Evolutionary conservation across 1,140 invertebrate genomes (phyloP).

Genomic region (Drosophila virilis): DNA sequence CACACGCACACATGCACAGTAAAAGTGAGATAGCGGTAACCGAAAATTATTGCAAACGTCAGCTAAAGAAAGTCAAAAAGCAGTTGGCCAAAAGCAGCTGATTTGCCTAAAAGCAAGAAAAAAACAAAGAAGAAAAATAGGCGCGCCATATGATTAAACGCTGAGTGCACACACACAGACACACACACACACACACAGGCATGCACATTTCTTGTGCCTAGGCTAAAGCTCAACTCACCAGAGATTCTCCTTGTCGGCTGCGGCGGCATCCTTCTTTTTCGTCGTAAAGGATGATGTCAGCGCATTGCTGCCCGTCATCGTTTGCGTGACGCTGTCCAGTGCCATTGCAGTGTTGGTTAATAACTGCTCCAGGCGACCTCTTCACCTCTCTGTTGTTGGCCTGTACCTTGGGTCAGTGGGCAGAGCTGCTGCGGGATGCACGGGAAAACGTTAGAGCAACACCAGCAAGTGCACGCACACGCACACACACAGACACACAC

Average conservation of each 20-base stretch:
- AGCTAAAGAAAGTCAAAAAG: slow-evolving; percentile 63
- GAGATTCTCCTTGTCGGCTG: slow-evolving; percentile 76
- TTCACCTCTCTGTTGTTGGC: slow-evolving; percentile 24
- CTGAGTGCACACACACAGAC: neutral
- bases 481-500: neutral
- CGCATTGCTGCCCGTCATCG: slow-evolving; percentile 71
- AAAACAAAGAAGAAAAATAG: neutral
- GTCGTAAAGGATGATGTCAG: slow-evolving; percentile 83
- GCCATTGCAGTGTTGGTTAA: slow-evolving; percentile 59
- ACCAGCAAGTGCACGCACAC: slow-evolving; percentile 27
- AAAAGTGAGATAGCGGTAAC: slow-evolving; percentile 10
- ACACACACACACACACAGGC: too few species aligned
- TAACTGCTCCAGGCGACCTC: slow-evolving; percentile 25
- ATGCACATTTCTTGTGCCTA: too few species aligned
- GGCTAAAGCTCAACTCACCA: slow-evolving; percentile 61
- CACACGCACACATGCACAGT: neutral
- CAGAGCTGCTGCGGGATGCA: slow-evolving; percentile 41
- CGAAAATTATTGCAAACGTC: slow-evolving; percentile 64
- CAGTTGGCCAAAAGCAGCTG: slow-evolving; percentile 35
- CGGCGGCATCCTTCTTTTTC: slow-evolving; percentile 77
- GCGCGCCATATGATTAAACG: neutral
- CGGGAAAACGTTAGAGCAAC: slow-evolving; percentile 41
- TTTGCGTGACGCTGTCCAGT: slow-evolving; percentile 76
- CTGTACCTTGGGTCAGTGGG: slow-evolving; percentile 35
- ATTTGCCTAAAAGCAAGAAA: neutral